Evolutionary conservation across 1,140 invertebrate genomes (phyloP), one percentile per base, ranked within the genome.

Genomic region (Euura saliciscinereae): DNA sequence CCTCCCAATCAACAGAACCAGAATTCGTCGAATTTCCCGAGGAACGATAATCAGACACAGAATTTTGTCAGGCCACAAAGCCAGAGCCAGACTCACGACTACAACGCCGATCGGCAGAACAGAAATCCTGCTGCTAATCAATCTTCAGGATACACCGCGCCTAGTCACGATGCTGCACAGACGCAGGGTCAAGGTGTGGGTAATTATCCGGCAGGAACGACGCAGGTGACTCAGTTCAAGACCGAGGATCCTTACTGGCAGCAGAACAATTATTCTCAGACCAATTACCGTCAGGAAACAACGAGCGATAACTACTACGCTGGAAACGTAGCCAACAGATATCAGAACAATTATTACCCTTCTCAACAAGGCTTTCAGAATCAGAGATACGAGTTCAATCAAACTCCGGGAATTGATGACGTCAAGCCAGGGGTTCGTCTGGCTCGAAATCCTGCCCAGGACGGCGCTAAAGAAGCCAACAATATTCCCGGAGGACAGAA

Each of bases 231-330:
- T 64, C 77, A 76, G 13, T 79, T 81, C 70, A 86, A 84, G 70
- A 73, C 13, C 46, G 59, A 79, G 2, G 81, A 84, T 4, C 82
- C 86, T 68, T 78, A 82, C n/a, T 86, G 82, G 64, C 87, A 84
- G 86, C 85, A 86, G 68, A 76, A 81, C 11, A 86, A 83, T 75
- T 87, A 87, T 74, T 59, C 77, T 28, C 81, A 83, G 28, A 11
- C 11, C 44, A n/a, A 80, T 5, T 82, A 82, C 13, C 72, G 77
- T 6, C 65, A 80, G 4, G 81, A 85, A 66, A 81, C 85, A 11
- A 84, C 81, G 45, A 80, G 79, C 43, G 82, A 86, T 68, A 71
- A 79, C 0, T 86, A 85, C 70, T 86, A 81, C 45, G 83, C 85
- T 46, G 72, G 81, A 28, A 77, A 76, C 69, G 74, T 72, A 2